These are phyloP conservation scores for Maccullochella peelii DNA, from an alignment of 2,113 vertebrate species.

Conservation along the genomic window DNA sequence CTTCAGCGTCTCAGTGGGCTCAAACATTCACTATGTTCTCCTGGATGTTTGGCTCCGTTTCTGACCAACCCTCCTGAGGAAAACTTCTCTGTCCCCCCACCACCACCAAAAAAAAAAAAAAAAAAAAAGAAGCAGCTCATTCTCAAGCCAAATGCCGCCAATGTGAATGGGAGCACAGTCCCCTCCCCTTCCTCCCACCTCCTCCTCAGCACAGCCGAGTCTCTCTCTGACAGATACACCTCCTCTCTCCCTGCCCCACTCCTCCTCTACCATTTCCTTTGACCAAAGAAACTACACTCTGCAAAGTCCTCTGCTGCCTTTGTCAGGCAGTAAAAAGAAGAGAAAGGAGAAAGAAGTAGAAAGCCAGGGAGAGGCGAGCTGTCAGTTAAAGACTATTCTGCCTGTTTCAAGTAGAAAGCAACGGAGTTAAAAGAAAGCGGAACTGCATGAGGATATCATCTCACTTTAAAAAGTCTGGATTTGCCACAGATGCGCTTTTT, in stretches of 20 bases:
- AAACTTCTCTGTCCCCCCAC: slow-evolving; percentile 49
- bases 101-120: slow-evolving; percentile 25
- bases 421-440: not conserved
- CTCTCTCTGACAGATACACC: slow-evolving; percentile 66
- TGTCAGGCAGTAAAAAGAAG: slow-evolving; percentile 53
- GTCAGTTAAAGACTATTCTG: slow-evolving; percentile 38
- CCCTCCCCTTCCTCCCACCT: slow-evolving; percentile 65
- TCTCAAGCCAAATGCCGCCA: slow-evolving; percentile 69
- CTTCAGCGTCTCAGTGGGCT: slow-evolving; percentile 32
- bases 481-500: not conserved
- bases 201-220: slow-evolving; percentile 49
- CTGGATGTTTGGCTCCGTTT: slow-evolving; percentile 50
- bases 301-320: slow-evolving; percentile 58
- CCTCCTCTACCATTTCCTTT: slow-evolving; percentile 68
- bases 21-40: slow-evolving; percentile 31
- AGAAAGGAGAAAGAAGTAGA: slow-evolving; percentile 16
- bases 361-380: slow-evolving; percentile 30
- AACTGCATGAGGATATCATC: slow-evolving; percentile 5
- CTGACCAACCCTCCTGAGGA: slow-evolving; percentile 54
- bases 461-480: slow-evolving; percentile 15
- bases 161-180: slow-evolving; percentile 66
- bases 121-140: slow-evolving; percentile 51
- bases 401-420: not conserved
- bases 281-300: slow-evolving; percentile 60
- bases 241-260: slow-evolving; percentile 50